Evolutionary conservation across 1,140 invertebrate species (phyloP).

Genomic region (Drosophila sp.): DNA sequence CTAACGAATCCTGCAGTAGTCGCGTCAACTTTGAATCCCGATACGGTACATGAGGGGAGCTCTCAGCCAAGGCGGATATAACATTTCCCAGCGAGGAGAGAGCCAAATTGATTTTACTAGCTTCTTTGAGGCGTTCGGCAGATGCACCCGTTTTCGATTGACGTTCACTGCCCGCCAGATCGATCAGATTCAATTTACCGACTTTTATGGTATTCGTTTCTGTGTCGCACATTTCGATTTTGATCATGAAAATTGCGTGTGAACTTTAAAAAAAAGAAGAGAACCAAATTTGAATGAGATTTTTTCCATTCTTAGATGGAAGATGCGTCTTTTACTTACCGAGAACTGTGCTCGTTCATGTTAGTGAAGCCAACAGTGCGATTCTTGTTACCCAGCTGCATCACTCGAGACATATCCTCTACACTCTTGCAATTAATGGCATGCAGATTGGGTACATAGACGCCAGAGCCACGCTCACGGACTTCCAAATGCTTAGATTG

Average conservation of each 20-base stretch:
- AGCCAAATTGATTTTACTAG: conserved; percentile 97
- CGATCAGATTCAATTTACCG: conserved; percentile 90
- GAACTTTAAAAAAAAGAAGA: conserved; percentile 85
- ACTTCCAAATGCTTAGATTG: conserved; percentile 88
- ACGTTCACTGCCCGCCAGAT: conserved; percentile 93
- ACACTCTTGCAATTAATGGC: conserved; percentile 95
- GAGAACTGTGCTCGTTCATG: conserved; percentile 99
- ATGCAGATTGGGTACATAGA: conserved; percentile 96
- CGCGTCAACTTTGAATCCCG: conserved; percentile 97
- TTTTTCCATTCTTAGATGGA: background rate
- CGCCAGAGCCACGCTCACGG: conserved; percentile 89
- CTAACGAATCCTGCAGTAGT: conserved; percentile 95
- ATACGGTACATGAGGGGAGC: conserved; percentile 95
- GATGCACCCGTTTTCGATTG: conserved; percentile 95
- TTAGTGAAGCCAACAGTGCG: conserved; percentile 97
- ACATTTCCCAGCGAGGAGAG: conserved; percentile 96
- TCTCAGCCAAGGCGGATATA: conserved; percentile 96
- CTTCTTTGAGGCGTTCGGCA: conserved; percentile 96
- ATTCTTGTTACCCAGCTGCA: conserved; percentile 95
- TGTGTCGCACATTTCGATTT: conserved; percentile 97
- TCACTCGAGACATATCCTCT: conserved; percentile 94
- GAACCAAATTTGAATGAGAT: conserved; percentile 20
- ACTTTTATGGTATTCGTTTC: conserved; percentile 87
- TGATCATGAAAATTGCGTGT: conserved; percentile 99
- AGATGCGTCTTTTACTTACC: conserved; percentile 30